phyloP scores from a whole-genome alignment of 2,888 invertebrate species.

The Ametastegia equiseti region DNA sequence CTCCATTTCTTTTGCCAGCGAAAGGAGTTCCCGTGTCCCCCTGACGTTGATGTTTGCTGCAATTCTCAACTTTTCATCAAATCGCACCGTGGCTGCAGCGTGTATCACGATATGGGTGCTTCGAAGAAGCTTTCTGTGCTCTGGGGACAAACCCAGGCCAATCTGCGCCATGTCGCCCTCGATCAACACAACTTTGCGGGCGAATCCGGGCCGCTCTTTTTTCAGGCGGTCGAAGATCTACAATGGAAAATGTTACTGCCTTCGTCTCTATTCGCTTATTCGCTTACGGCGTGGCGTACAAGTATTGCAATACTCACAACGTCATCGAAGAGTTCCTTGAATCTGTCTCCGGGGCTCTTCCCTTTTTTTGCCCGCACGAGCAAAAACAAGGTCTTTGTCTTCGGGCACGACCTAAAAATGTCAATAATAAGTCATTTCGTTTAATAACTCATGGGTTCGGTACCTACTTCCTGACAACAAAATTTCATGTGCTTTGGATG shows the following conservation, averaged over 20 bases:
- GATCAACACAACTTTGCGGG: conserved; percentile 78
- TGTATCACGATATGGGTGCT: conserved; percentile 85
- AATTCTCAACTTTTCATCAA: conserved; percentile 91
- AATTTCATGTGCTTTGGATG: background rate
- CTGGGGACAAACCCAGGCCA: conserved; percentile 77
- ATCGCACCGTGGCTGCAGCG: conserved; percentile 82
- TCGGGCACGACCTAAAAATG: conserved; percentile 66
- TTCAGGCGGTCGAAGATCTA: conserved; percentile 78
- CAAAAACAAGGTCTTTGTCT: conserved; percentile 70
- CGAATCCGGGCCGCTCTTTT: conserved; percentile 75
- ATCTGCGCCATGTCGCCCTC: conserved; percentile 77
- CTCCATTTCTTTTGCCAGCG: conserved; percentile 82
- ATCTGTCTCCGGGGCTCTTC: conserved; percentile 67
- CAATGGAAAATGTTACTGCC: no score
- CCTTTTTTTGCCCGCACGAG: conserved; percentile 72
- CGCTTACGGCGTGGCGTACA: no score
- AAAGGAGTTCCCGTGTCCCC: conserved; percentile 89
- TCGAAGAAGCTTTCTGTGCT: conserved; percentile 75
- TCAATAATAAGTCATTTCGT: background rate
- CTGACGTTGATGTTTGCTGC: conserved; percentile 93
- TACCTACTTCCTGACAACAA: background rate
- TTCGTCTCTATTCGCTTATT: no score
- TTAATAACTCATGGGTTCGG: background rate
- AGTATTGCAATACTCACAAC: conserved; percentile 68
- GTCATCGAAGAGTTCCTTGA: conserved; percentile 69